Evolutionary conservation across 2,888 invertebrate genomes (phyloP), one percentile per base, ranked within the genome.

Genomic region (Epinotia demarniana): DNA sequence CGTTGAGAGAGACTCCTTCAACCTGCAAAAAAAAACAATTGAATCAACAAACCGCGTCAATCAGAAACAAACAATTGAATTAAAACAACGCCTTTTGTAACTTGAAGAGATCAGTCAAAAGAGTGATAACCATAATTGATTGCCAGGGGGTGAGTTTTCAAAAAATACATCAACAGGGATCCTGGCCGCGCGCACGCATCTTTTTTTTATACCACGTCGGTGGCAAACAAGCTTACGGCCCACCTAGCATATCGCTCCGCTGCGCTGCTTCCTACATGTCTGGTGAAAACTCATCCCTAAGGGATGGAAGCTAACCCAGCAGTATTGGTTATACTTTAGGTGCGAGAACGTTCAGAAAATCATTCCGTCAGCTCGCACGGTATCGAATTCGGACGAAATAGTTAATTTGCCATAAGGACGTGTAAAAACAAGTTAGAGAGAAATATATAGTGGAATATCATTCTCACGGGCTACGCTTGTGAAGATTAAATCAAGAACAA

Each of bases 1-100:
- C 97, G 82, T 97, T 96, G 66, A 99, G 93, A 1, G 97, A 95
- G 77, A 96, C 96, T 0, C 97, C 97, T 89, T 99, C 98, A 73
- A 97, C 94, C 94, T 94, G 86, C 0, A 83, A 85, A n/a, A 8
- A 60, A 18, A 19, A 23, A 18, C 0, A 9, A 13, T 3, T 18
- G 33, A 1, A 33, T 57, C 3, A 55, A 12, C 19, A 19, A 13
- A 12, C 5, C 13, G 39, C 39, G 9, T 1, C 39, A 39, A 33
- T 8, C 33, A 33, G 33, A 33, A 33, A 33, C 6, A 33, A 33
- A 33, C 33, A 8, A 33, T 33, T 33, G 33, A 13, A 46, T 16
- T 49, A 49, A 49, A 4, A 49, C 6, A 49, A 12, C 12, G 12
- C 13, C 2, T 13, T 46, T 46, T 3, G 12, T 3, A 46, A 46